Evolutionary conservation across 1,140 invertebrate genomes (phyloP), one percentile per base, ranked within the genome.

Genomic region (Temnothorax curvispinosus): DNA sequence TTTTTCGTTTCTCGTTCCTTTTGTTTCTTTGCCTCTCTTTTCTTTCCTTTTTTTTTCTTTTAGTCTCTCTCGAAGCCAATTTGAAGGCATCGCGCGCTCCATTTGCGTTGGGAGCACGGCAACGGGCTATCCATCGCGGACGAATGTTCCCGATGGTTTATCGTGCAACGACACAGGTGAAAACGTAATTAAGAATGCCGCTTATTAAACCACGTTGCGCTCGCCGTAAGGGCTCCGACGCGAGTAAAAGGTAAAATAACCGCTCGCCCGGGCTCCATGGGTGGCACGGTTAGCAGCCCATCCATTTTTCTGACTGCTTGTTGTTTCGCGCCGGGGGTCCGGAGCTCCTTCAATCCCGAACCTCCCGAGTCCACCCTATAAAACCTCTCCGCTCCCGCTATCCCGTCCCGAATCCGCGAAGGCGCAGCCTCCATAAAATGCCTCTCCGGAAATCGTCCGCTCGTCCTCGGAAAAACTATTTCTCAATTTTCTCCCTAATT

Each of bases 271-370:
- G 52, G 87, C 95, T 92, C 95, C 94, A 94, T 95, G 94, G 95
- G 94, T 95, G 95, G 95, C 93, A 92, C 91, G 93, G 91, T 95
- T 95, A 95, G 94, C 94, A 95, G 95, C 94, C 94, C 93, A 95
- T 95, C 94, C 92, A 95, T 95, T 95, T 95, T 95, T 95, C 93
- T 95, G 94, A 93, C 94, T 95, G 94, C 94, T 95, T 94, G 94
- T 95, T 95, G 94, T 95, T 94, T 94, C 94, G 78, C 95, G 92
- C 92, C 94, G 91, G 95, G 95, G 95, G 94, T 95, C 93, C 93
- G 44, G 87, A 87, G 90, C 92, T 92, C 86, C 92, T 91, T 92
- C 92, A 91, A 92, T 91, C 88, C 84, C 87, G 65, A 75, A 65
- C 81, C 72, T 67, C 85, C 85, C 71, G 27, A 27, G 69, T 86